phyloP scores from a whole-genome alignment of 2,113 vertebrate species.

The Platycercus adscitus region DNA sequence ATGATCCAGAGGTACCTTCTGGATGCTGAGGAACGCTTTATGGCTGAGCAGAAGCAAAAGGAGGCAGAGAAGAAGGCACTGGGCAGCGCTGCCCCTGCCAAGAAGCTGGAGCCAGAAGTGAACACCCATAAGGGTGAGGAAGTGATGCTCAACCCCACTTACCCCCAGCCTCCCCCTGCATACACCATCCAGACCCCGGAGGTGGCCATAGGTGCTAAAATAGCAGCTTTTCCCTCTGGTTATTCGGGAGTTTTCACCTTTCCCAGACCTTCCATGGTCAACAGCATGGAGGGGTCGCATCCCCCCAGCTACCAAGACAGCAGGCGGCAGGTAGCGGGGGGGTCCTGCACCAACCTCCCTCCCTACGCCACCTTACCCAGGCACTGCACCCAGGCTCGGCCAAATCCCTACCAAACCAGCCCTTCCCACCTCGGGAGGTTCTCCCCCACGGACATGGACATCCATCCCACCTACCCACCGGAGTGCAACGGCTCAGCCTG shows the following conservation, averaged over 20 bases:
- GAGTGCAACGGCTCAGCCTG: slow-evolving; percentile 29
- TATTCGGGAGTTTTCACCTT: slow-evolving; percentile 87
- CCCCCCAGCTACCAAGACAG: slow-evolving; percentile 79
- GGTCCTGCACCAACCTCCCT: slow-evolving; percentile 78
- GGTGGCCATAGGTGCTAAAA: not conserved
- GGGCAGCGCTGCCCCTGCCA: not conserved
- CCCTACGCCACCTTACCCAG: slow-evolving; percentile 90
- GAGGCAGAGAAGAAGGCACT: slow-evolving; percentile 82
- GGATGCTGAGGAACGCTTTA: slow-evolving; percentile 90
- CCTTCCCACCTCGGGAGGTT: slow-evolving; percentile 59
- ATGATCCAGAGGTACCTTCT: slow-evolving; percentile 94
- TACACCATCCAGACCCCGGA: slow-evolving; percentile 27
- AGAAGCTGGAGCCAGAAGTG: slow-evolving; percentile 64
- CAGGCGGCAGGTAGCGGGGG: slow-evolving; percentile 88
- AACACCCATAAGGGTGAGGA: slow-evolving; percentile 48
- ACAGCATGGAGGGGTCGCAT: slow-evolving; percentile 45
- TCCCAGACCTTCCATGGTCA: slow-evolving; percentile 80
- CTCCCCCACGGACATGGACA: slow-evolving; percentile 65
- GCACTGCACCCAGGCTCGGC: slow-evolving; percentile 78
- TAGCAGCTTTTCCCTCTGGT: slow-evolving; percentile 64
- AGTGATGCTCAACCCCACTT: slow-evolving; percentile 28
- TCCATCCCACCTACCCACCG: slow-evolving; percentile 55
- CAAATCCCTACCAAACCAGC: slow-evolving; percentile 62
- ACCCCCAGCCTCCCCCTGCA: slow-evolving; percentile 49
- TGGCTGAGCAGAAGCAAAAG: slow-evolving; percentile 85